A percentile compares a stretch with the other conserved stretches of the same genome.
Conservation (phyloP, 2,888 invertebrate genomes). For the Oscheius sp. region DNA sequence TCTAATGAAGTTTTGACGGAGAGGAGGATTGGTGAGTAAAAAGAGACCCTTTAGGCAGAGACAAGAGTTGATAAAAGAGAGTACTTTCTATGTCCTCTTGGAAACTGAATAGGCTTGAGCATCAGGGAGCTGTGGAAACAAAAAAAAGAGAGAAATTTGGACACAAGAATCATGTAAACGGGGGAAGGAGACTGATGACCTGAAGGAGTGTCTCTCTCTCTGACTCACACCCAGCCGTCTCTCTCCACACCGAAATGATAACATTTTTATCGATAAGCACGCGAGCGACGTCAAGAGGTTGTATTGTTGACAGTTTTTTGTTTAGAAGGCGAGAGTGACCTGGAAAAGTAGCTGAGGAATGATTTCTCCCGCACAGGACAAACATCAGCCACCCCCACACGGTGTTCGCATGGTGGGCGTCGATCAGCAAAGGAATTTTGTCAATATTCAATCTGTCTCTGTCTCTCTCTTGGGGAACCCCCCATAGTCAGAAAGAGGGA, state of each 20-base stretch:
- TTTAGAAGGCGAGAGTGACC: not conserved
- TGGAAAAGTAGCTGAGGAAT: not conserved
- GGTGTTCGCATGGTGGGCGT: too few relatives aligned
- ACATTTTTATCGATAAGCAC: not conserved
- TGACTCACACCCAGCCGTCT: too few relatives aligned
- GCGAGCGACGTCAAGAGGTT: not conserved
- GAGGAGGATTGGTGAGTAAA: not conserved
- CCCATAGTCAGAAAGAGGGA: too few relatives aligned
- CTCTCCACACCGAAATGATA: not conserved
- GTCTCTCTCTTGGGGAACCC: not conserved
- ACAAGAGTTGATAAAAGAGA: too few relatives aligned
- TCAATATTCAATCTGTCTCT: not conserved
- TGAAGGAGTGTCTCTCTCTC: not conserved
- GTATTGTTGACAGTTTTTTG: too few relatives aligned
- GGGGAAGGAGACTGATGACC: constrained; percentile 12
- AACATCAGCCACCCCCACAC: too few relatives aligned
- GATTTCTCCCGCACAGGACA: not conserved
- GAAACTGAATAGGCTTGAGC: not conserved
- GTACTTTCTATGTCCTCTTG: not conserved
- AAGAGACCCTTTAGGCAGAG: too few relatives aligned
- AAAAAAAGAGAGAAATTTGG: constrained; percentile 15
- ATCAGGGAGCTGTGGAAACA: not conserved
- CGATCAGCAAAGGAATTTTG: too few relatives aligned
- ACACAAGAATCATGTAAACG: not conserved
- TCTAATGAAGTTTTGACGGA: constrained; percentile 4